A percentile compares a stretch with the other conserved stretches of the same genome.
Conservation (phyloP, 2,797 vertebrate genomes). For the Oreochromis mossambicus region DNA sequence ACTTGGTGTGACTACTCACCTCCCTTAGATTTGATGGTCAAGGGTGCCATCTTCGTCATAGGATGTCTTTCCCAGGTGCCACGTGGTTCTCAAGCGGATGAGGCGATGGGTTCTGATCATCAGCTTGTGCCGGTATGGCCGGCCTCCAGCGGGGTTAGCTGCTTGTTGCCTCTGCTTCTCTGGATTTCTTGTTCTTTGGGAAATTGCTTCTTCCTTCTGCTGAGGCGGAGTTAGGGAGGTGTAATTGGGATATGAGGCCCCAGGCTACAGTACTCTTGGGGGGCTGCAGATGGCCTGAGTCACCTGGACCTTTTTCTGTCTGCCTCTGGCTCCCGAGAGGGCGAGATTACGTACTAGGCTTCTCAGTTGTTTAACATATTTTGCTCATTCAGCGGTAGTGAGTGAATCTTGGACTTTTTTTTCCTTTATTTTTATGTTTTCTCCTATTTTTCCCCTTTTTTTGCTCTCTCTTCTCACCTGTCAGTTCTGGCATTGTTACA, state of each 20-base stretch:
- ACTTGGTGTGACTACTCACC: background rate
- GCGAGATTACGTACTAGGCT: background rate
- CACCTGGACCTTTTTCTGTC: background rate
- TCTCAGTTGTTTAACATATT: background rate
- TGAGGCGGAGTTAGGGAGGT: fast-evolving
- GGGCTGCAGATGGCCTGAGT: fast-evolving
- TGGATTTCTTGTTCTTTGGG: background rate
- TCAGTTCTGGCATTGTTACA: background rate
- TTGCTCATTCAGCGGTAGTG: background rate
- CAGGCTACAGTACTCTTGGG: background rate
- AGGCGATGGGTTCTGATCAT: background rate
- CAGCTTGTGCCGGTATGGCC: background rate
- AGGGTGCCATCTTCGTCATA: background rate
- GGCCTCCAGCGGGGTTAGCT: background rate
- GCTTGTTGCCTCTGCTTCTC: background rate
- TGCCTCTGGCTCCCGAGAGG: background rate
- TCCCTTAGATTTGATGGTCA: background rate
- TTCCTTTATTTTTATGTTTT: background rate
- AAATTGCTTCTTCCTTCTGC: background rate
- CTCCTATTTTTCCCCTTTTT: fast-evolving
- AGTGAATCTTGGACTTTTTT: background rate
- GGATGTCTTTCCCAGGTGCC: background rate
- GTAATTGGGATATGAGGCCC: background rate
- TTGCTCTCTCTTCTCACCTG: background rate
- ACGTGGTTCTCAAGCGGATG: background rate